Conservation (phyloP, 2,113 vertebrate species). For the Chamaetylas fuelleborni region DNA sequence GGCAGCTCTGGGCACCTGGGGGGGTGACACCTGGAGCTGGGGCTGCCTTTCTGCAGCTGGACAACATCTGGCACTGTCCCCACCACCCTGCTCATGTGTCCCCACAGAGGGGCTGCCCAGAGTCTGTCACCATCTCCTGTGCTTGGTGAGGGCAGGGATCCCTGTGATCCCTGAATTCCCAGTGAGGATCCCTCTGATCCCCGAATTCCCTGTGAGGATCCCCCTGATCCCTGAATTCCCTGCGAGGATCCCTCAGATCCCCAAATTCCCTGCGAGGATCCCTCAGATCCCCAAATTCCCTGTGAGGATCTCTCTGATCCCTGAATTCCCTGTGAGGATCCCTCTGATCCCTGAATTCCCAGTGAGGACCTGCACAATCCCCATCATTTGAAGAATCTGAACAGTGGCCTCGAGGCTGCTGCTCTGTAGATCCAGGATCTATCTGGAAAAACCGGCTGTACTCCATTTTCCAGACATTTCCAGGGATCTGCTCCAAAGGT, state of each 20-base stretch:
- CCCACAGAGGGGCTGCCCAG: not conserved
- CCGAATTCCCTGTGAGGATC: not conserved
- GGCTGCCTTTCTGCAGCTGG: not conserved
- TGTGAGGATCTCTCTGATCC: not conserved
- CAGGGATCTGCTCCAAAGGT: not conserved
- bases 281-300: not conserved
- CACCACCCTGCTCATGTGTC: fast-evolving
- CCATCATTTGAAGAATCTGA: not conserved
- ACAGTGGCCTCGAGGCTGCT: fast-evolving
- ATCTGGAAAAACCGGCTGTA: not conserved
- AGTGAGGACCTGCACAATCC: not conserved
- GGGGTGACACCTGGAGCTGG: not conserved
- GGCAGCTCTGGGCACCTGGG: not conserved
- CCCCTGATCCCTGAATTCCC: too few species aligned
- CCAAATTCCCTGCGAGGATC: too few species aligned
- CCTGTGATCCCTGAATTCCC: too few species aligned
- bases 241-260: too few species aligned
- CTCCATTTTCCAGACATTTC: not conserved
- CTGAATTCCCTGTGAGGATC: too few species aligned
- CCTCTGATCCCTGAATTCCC: too few species aligned
- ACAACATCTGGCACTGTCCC: not conserved
- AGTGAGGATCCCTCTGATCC: not conserved
- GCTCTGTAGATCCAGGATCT: not conserved
- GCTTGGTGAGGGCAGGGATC: not conserved
- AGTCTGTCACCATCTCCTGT: not conserved